Evolutionary conservation across 2,888 invertebrate species (phyloP).

Genomic region (Sinodicranocentrus sp.): DNA sequence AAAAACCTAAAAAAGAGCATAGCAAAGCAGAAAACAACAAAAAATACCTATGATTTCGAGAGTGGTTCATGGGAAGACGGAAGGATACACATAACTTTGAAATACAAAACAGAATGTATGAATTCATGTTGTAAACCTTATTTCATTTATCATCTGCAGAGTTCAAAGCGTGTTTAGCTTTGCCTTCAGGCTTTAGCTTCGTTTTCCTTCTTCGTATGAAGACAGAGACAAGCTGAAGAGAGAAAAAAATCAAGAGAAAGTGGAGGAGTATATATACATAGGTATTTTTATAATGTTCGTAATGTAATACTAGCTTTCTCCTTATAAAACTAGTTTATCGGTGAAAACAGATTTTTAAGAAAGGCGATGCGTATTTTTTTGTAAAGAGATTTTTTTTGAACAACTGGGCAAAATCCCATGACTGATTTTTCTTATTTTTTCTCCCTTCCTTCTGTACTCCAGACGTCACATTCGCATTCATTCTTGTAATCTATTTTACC

Average conservation of each 20-base stretch:
- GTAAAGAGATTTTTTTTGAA: constrained; percentile 50
- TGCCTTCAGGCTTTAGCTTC: constrained; percentile 36
- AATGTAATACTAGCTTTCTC: constrained; percentile 3
- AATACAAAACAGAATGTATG: neutral
- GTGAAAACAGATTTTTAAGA: constrained; percentile 38
- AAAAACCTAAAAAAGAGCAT: constrained; percentile 42
- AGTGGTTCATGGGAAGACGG: neutral
- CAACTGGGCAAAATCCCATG: constrained; percentile 75
- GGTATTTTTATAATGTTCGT: neutral
- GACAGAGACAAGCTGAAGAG: neutral
- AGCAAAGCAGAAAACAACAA: constrained; percentile 47
- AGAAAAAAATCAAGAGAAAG: constrained; percentile 21
- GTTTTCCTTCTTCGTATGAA: neutral
- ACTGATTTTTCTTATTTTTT: constrained; percentile 68
- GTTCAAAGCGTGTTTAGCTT: constrained; percentile 53
- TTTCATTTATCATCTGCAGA: constrained; percentile 60
- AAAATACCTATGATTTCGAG: constrained; percentile 32
- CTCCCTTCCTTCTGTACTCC: constrained; percentile 24
- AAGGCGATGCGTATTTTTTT: constrained; percentile 14
- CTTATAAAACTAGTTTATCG: neutral
- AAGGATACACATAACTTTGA: neutral
- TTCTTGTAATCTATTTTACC: constrained; percentile 19
- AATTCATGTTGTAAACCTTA: constrained; percentile 23
- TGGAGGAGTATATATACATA: neutral
- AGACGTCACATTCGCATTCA: constrained; percentile 42